Conservation (phyloP, 2,888 invertebrate species). For the Lithophane ornitopus region DNA sequence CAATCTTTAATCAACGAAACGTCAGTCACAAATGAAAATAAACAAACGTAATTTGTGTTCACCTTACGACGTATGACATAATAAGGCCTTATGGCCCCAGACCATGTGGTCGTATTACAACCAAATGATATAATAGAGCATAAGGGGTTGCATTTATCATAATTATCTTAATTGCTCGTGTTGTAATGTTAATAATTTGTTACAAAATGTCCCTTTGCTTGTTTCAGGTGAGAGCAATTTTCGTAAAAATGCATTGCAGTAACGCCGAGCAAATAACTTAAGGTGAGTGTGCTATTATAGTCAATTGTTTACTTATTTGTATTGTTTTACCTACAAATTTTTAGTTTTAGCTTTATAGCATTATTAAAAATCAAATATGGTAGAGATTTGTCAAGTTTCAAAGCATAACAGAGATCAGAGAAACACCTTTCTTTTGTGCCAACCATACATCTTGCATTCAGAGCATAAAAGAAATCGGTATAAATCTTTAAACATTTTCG, state of each 20-base stretch:
- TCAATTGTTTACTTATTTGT: not conserved
- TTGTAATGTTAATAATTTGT: conserved; percentile 63
- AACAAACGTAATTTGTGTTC: conserved; percentile 38
- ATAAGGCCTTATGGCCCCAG: conserved; percentile 34
- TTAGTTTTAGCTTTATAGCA: not conserved
- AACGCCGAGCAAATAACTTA: conserved; percentile 83
- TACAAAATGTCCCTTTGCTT: conserved; percentile 70
- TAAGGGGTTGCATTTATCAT: conserved; percentile 62
- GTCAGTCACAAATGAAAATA: conserved; percentile 41
- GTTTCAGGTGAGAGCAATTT: conserved; percentile 86
- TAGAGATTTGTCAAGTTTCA: not conserved
- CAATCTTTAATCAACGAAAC: conserved; percentile 39
- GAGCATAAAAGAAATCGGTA: conserved; percentile 12
- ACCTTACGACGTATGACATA: conserved; percentile 43
- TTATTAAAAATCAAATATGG: not conserved
- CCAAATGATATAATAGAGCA: conserved; percentile 60
- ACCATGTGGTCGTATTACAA: conserved; percentile 49
- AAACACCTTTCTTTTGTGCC: not conserved
- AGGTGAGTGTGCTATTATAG: conserved; percentile 69
- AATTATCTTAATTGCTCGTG: conserved; percentile 65
- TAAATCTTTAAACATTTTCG: conserved; percentile 8
- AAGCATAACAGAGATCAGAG: not conserved
- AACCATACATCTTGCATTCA: conserved; percentile 2
- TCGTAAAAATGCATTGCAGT: conserved; percentile 82
- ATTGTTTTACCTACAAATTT: not conserved